Conservation (phyloP, 2,797 vertebrate species). For the Okamejei kenojei region DNA sequence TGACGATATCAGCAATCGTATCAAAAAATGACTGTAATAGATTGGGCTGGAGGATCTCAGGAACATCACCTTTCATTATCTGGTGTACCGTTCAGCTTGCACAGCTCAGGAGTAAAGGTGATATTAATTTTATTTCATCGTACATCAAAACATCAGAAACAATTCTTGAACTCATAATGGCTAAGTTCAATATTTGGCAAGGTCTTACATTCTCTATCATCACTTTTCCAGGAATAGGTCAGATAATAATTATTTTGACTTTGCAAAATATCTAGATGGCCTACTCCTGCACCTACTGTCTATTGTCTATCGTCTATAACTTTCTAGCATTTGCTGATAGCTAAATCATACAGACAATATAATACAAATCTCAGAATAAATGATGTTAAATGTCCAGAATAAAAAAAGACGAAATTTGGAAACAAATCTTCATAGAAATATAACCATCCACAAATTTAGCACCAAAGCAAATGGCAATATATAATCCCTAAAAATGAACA, state of each 20-base stretch:
- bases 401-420: neutral
- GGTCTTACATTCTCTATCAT: neutral
- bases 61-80: neutral
- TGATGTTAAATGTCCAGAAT: neutral
- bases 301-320: too few relatives aligned
- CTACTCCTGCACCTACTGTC: too few relatives aligned
- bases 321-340: neutral
- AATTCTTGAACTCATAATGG: neutral
- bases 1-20: neutral
- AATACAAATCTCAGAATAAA: neutral
- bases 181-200: neutral
- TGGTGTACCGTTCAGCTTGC: neutral
- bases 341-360: neutral
- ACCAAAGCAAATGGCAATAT: neutral
- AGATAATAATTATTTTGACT: neutral
- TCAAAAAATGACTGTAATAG: neutral
- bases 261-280: neutral
- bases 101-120: neutral
- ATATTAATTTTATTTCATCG: neutral
- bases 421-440: neutral
- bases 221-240: neutral
- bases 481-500: neutral
- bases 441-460: neutral
- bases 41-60: neutral
- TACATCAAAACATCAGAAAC: neutral